These are phyloP conservation scores for Trichogramma pretiosum DNA, from an alignment of 1,140 invertebrate species.

Conservation along the genomic window DNA sequence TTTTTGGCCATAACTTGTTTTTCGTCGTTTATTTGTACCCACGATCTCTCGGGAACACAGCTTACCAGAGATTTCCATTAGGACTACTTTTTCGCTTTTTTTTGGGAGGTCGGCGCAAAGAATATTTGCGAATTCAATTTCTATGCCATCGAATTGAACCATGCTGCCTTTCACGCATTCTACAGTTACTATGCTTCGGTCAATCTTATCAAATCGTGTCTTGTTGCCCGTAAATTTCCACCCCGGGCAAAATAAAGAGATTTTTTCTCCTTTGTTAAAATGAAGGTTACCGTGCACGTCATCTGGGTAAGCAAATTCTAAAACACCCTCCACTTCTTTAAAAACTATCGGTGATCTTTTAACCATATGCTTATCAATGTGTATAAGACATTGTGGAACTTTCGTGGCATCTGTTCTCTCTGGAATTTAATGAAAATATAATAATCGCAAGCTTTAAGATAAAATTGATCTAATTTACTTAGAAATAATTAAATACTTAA, in stretches of 20 bases:
- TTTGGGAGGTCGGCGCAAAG: constrained; percentile 5
- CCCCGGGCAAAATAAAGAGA: constrained; percentile 1
- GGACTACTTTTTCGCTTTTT: constrained; percentile 1
- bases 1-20: not conserved
- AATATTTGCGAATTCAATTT: not conserved
- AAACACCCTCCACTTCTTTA: no score
- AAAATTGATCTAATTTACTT: no score
- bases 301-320: not conserved
- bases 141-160: not conserved
- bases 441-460: no score
- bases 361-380: no score
- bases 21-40: no score
- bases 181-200: not conserved
- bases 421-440: no score
- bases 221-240: not conserved
- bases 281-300: not conserved
- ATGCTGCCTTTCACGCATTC: not conserved
- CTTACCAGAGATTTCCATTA: no score
- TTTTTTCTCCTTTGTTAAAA: not conserved
- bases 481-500: no score
- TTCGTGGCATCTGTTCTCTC: no score
- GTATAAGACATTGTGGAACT: no score
- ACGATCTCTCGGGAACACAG: no score
- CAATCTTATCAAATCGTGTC: not conserved
- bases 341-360: not conserved